Base-by-base conservation (phyloP, 2,113 vertebrate species). In the Conger conger region DNA sequence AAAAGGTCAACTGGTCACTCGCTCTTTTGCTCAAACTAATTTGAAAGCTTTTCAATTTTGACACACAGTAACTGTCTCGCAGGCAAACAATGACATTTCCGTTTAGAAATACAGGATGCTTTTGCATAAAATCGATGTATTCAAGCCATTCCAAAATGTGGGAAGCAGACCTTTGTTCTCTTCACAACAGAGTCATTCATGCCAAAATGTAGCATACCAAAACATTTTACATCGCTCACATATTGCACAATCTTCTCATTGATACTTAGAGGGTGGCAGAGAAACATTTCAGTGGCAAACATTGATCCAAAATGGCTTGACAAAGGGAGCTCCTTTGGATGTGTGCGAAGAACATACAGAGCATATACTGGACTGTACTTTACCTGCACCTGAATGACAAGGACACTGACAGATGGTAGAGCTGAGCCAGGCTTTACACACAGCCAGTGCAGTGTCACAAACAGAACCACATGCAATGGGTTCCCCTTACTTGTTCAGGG, bases 401-500 rank as follows among this genome's bases (percentile, higher is more conserved):
- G n/a, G 68, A n/a, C 68, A 13, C 68, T 73, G 68, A 33, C 68
- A 33, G 8, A 37, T 5, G 38, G 33, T 20, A 23, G 68, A 76
- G 68, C n/a, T 35, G 6, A 16, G 33, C 30, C 73, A 84, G 68
- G 68, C 68, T 33, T 11, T 27, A 73, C 11, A 33, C 27, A 27
- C 35, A 79, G 38, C 17, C 5, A 79, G 38, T 17, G 38, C 77
- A 79, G 77, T 30, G 5, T 20, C 60, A 73, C 27, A 73, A 73
- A 73, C n/a, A 33, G 9, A 63, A 30, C 68, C 1, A 8, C 0
- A 17, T 50, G 20, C 35, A 7, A 33, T 37, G 37, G 54, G 7
- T 2, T 0, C 1, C 23, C 37, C 95, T 95, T 95, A 95, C 95
- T 88, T 94, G 91, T 30, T 57, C 80, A 33, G 73, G 13, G 54